phyloP scores from a whole-genome alignment of 2,797 vertebrate genomes.

The Tauraco hartlaubi region DNA sequence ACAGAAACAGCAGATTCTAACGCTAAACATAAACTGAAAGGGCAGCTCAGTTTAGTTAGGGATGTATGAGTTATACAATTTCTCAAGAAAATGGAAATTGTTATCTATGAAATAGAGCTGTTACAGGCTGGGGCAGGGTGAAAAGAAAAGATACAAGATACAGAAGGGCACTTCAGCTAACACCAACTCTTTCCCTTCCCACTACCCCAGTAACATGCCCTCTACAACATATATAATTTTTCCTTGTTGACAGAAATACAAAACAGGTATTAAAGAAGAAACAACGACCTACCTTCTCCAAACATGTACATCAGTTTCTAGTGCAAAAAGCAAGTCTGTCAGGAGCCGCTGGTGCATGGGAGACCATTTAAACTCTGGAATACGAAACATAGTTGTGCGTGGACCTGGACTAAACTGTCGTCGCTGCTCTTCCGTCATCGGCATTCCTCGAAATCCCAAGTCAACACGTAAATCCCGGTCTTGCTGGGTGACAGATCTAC shows the following conservation, averaged over 20 bases:
- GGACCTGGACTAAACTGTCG: conserved; percentile 98
- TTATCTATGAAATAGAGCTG: neutral
- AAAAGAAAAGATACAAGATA: neutral
- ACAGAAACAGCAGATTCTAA: neutral
- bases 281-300: conserved; percentile 90
- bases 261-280: neutral
- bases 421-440: conserved; percentile 97
- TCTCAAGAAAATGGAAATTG: neutral
- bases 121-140: neutral
- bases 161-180: neutral
- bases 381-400: conserved; percentile 99
- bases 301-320: conserved; percentile 97
- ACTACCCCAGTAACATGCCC: neutral
- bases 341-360: conserved; percentile 98
- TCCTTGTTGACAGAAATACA: neutral
- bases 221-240: neutral
- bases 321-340: conserved; percentile 96
- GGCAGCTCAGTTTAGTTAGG: neutral
- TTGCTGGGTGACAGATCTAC: conserved; percentile 80
- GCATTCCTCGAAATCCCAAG: conserved; percentile 96
- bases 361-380: conserved; percentile 99
- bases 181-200: neutral
- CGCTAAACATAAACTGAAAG: neutral
- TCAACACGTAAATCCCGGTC: conserved; percentile 91
- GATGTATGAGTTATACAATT: neutral